Evolutionary conservation across 2,888 invertebrate species (phyloP).

Genomic region (Agonum fuliginosum): DNA sequence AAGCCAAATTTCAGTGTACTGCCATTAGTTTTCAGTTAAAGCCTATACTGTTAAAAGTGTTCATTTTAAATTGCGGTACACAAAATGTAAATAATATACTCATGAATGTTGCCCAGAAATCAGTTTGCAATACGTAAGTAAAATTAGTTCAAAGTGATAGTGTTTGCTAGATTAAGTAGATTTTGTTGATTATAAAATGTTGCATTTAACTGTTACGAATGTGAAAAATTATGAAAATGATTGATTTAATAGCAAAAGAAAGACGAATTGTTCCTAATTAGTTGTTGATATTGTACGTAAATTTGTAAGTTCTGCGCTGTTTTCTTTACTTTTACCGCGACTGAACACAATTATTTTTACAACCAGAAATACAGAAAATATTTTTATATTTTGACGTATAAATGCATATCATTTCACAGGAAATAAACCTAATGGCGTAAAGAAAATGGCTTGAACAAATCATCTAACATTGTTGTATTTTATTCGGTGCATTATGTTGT

Average conservation of each 20-base stretch:
- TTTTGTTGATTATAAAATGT: constrained; percentile 2
- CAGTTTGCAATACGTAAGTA: background rate
- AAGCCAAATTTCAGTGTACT: constrained; percentile 40
- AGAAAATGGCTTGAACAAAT: constrained; percentile 46
- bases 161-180: background rate
- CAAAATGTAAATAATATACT: background rate
- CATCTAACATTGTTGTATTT: constrained; percentile 34
- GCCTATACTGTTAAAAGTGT: constrained; percentile 23
- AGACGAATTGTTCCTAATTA: constrained; percentile 29
- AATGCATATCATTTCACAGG: constrained; percentile 39
- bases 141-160: constrained; percentile 6
- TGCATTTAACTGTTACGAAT: constrained; percentile 7
- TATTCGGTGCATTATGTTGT: constrained; percentile 48
- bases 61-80: constrained; percentile 40
- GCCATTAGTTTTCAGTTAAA: constrained; percentile 36
- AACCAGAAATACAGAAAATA: constrained; percentile 9
- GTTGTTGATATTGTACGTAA: constrained; percentile 33
- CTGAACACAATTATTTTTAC: constrained; percentile 15
- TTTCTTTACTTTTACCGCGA: constrained; percentile 38
- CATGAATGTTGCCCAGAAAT: background rate
- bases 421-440: constrained; percentile 25
- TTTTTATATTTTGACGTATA: constrained; percentile 33
- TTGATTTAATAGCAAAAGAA: background rate
- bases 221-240: background rate
- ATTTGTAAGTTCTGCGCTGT: constrained; percentile 36